Evolutionary conservation across 2,113 vertebrate genomes (phyloP), one percentile per base, ranked within the genome.

Genomic region (Hassar affinis): DNA sequence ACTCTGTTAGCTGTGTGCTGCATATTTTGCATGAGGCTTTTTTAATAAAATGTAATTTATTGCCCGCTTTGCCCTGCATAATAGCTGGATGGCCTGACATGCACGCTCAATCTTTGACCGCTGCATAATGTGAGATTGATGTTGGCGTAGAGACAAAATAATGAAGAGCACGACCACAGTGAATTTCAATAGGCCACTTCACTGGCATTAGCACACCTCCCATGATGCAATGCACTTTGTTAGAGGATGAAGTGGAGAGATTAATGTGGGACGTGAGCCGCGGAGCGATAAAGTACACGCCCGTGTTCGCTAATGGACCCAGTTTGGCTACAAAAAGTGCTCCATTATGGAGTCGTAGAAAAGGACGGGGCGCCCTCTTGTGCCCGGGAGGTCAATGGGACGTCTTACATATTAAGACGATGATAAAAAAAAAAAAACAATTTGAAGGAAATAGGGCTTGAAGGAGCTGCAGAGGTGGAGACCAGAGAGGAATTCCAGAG

Each of bases 11-110:
- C 17, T 54, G 20, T 45, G 80, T 25, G 62, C 74, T 9, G 79
- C 11, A 51, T 81, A 82, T 84, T 81, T 87, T 66, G 14, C 56
- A 45, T 54, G 71, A n/a, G 49, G 49, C 42, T 74, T 80, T 85
- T 85, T 87, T 88, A 88, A 88, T 85, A 78, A 74, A 75, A 64
- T 42, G 59, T 82, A 79, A 88, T 88, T 87, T 85, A 84, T 66
- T 78, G 38, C 64, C 33, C 30, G 35, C 78, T 49, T 54, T 30
- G 64, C 72, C 33, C 64, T 64, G 69, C 79, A 78, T 83, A 85
- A 86, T 85, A 78, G 62, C 66, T 30, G 81, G 64, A 81, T 52
- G 79, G 78, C 22, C 49, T 78, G 87, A 86, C 85, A 45, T 38
- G 25, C 66, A 22, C 69, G 69, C 85, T 87, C 85, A 76, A 81